A percentile compares a stretch with the other conserved stretches of the same genome.
These are phyloP conservation scores for Zonitis immaculata DNA, from an alignment of 2,888 invertebrate species.

Conservation along the genomic window DNA sequence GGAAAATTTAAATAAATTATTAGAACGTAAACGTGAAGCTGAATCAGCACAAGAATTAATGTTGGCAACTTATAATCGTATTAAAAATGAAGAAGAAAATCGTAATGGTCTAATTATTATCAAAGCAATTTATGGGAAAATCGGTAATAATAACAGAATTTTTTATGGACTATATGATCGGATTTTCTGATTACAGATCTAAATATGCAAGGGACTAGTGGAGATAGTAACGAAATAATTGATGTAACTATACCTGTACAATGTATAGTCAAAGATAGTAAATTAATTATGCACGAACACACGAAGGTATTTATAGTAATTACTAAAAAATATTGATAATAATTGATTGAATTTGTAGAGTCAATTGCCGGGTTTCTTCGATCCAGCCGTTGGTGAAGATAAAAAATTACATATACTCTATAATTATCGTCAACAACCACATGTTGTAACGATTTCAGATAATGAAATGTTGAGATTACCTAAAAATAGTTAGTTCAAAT, in stretches of 20 bases:
- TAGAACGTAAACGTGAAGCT: slow-evolving; percentile 79
- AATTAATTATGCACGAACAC: slow-evolving; percentile 75
- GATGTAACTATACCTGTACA: slow-evolving; percentile 95
- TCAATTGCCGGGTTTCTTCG: slow-evolving; percentile 94
- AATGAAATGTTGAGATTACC: slow-evolving; percentile 76
- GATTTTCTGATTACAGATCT: slow-evolving; percentile 16
- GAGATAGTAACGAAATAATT: slow-evolving; percentile 56
- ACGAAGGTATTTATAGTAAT: slow-evolving; percentile 66
- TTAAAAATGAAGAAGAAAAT: slow-evolving; percentile 72
- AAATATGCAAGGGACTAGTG: slow-evolving; percentile 29
- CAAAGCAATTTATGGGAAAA: slow-evolving; percentile 76
- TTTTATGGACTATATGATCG: slow-evolving; percentile 7
- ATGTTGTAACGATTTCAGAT: slow-evolving; percentile 76
- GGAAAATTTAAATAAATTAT: slow-evolving; percentile 70
- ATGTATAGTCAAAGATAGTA: slow-evolving; percentile 89
- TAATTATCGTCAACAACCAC: slow-evolving; percentile 72
- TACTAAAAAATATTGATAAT: neutral
- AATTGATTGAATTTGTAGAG: slow-evolving; percentile 58
- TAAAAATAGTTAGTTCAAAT: slow-evolving; percentile 57
- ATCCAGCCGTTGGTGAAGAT: slow-evolving; percentile 89
- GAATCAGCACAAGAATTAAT: slow-evolving; percentile 83
- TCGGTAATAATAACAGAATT: slow-evolving; percentile 47
- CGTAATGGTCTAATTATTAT: slow-evolving; percentile 81
- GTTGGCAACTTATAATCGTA: slow-evolving; percentile 84
- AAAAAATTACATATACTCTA: slow-evolving; percentile 86